Evolutionary conservation across 2,888 invertebrate genomes (phyloP).

Genomic region (Drosophila borealis): DNA sequence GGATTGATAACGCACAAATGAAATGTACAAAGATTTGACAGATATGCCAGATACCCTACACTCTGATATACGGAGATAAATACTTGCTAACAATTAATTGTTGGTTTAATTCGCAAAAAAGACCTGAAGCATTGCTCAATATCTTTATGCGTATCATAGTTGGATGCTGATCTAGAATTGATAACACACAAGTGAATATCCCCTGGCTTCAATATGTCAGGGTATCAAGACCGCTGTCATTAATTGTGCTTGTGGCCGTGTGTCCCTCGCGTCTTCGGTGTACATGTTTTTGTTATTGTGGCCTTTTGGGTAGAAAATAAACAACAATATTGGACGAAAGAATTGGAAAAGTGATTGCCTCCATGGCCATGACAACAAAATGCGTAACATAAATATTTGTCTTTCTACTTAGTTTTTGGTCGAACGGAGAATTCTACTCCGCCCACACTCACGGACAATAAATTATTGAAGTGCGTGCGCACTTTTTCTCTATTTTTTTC

Average conservation of each 20-base stretch:
- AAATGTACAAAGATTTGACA: background rate
- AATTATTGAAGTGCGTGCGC: slow-evolving; percentile 71
- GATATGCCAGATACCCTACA: slow-evolving; percentile 1
- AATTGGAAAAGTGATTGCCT: slow-evolving; percentile 38
- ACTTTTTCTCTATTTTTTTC: slow-evolving; percentile 38
- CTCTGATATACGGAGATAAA: background rate
- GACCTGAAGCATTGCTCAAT: background rate
- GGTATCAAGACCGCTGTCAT: slow-evolving; percentile 26
- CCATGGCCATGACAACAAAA: slow-evolving; percentile 45
- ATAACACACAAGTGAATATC: background rate
- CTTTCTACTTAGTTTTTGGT: slow-evolving; percentile 58
- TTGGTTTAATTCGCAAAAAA: background rate
- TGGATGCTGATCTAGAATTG: background rate
- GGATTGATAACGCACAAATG: too few relatives aligned
- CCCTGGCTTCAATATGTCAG: background rate
- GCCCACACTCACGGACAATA: slow-evolving; percentile 58
- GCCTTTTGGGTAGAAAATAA: slow-evolving; percentile 62
- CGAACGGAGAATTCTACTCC: slow-evolving; percentile 17
- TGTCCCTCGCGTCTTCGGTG: slow-evolving; percentile 8
- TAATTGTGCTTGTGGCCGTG: slow-evolving; percentile 9
- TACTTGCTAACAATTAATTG: background rate
- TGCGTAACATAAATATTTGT: slow-evolving; percentile 69
- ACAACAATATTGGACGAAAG: slow-evolving; percentile 57
- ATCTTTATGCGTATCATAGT: too few relatives aligned
- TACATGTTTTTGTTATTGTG: slow-evolving; percentile 47